These are phyloP conservation scores for Perca flavescens DNA, from an alignment of 2,113 vertebrate species.

Conservation along the genomic window DNA sequence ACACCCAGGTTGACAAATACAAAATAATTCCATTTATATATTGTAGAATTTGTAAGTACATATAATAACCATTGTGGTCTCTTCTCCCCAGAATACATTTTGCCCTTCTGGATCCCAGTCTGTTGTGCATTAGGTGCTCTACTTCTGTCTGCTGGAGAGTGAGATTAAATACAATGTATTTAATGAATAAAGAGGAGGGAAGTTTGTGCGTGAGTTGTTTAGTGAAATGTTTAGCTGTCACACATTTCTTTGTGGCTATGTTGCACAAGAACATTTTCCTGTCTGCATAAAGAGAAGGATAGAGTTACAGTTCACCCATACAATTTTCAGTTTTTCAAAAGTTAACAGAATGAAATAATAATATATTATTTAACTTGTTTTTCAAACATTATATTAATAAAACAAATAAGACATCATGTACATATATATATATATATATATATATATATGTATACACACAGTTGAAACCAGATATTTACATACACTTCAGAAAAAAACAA, in stretches of 20 bases:
- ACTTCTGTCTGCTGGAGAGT: conserved; percentile 26
- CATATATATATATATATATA: too few relatives aligned
- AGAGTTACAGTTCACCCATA: background rate
- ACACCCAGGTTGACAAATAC: background rate
- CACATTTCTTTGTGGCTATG: background rate
- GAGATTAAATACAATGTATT: background rate
- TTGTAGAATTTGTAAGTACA: background rate
- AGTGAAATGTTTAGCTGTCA: background rate
- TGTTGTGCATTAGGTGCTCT: background rate
- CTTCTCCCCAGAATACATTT: conserved; percentile 22
- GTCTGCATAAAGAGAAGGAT: background rate
- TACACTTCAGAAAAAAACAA: too few relatives aligned
- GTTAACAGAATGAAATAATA: background rate
- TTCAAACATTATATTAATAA: too few relatives aligned
- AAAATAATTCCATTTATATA: background rate
- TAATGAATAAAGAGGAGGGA: background rate
- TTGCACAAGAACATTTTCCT: background rate
- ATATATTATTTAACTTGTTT: too few relatives aligned
- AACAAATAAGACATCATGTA: too few relatives aligned
- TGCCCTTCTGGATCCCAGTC: background rate
- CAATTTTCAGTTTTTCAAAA: background rate
- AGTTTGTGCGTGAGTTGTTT: background rate
- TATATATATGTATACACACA: too few relatives aligned
- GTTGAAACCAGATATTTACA: too few relatives aligned
- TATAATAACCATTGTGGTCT: background rate